phyloP scores from a whole-genome alignment of 1,140 invertebrate species.

The Cardiocondyla obscurior region DNA sequence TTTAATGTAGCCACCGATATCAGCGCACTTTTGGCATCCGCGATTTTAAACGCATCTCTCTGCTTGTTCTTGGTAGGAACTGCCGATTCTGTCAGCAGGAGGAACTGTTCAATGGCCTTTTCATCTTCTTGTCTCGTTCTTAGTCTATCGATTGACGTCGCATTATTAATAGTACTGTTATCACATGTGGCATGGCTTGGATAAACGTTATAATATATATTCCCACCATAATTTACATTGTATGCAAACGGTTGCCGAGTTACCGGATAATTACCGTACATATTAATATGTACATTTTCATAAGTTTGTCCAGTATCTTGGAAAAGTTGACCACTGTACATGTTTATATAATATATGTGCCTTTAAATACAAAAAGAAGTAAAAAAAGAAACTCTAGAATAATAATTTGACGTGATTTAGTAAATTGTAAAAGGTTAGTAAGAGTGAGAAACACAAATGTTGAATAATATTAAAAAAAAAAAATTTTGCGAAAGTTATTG shows the following conservation, averaged over 20 bases:
- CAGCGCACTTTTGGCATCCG: constrained; percentile 76
- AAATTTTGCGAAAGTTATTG: constrained; percentile 13
- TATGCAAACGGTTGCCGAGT: constrained; percentile 35
- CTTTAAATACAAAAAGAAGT: neutral
- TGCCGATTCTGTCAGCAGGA: constrained; percentile 36
- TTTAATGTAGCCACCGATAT: constrained; percentile 72
- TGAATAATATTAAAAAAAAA: constrained; percentile 2
- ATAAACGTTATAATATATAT: constrained; percentile 57
- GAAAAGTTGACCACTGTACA: constrained; percentile 53
- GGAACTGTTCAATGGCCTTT: constrained; percentile 72
- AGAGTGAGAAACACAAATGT: constrained; percentile 44
- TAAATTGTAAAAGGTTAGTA: constrained; percentile 39
- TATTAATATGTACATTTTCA: constrained; percentile 39
- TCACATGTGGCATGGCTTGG: constrained; percentile 34
- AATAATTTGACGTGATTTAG: constrained; percentile 33
- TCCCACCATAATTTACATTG: constrained; percentile 42
- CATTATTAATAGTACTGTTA: constrained; percentile 41
- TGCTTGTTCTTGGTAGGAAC: constrained; percentile 9
- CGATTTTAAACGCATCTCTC: constrained; percentile 72
- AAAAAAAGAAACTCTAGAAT: constrained; percentile 18
- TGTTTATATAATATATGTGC: constrained; percentile 16
- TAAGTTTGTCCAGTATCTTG: constrained; percentile 6
- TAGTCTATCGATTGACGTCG: constrained; percentile 6
- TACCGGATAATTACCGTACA: constrained; percentile 36
- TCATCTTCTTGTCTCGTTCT: constrained; percentile 68